A percentile compares a stretch with the other conserved stretches of the same genome.
phyloP scores from a whole-genome alignment of 2,888 invertebrate genomes.

The Cyclophora albipunctata region DNA sequence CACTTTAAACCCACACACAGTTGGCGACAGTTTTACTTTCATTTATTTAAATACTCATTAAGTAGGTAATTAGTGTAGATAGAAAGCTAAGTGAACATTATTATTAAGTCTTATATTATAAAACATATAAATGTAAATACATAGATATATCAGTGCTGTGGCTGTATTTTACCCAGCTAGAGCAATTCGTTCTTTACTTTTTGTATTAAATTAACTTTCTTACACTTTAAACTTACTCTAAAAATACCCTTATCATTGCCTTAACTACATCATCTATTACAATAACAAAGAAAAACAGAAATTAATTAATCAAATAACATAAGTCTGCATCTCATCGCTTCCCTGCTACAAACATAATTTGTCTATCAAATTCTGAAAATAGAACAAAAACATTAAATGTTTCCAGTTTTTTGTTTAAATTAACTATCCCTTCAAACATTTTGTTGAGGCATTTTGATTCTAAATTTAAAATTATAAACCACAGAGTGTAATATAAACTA shows the following conservation, averaged over 20 bases:
- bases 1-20: slow-evolving; percentile 32
- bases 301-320: slow-evolving; percentile 55
- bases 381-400: slow-evolving; percentile 19
- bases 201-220: too few relatives aligned
- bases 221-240: too few relatives aligned
- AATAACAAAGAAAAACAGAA: slow-evolving; percentile 32
- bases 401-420: slow-evolving; percentile 14
- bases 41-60: slow-evolving; percentile 2
- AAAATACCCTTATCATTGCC: too few relatives aligned
- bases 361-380: slow-evolving; percentile 40
- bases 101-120: too few relatives aligned
- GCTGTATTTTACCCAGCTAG: too few relatives aligned
- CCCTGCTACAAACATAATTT: slow-evolving; percentile 38
- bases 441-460: slow-evolving; percentile 20
- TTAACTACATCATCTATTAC: slow-evolving; percentile 22
- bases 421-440: slow-evolving; percentile 7
- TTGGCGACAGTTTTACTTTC: slow-evolving; percentile 49
- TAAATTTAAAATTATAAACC: slow-evolving; percentile 26
- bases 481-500: too few relatives aligned
- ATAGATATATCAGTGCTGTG: too few relatives aligned
- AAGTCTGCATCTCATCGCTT: slow-evolving; percentile 38
- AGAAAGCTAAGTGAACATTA: too few relatives aligned
- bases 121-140: too few relatives aligned
- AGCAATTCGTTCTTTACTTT: too few relatives aligned
- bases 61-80: too few relatives aligned